Evolutionary conservation across 2,888 invertebrate genomes (phyloP).

Genomic region (Microplitis manilae): DNA sequence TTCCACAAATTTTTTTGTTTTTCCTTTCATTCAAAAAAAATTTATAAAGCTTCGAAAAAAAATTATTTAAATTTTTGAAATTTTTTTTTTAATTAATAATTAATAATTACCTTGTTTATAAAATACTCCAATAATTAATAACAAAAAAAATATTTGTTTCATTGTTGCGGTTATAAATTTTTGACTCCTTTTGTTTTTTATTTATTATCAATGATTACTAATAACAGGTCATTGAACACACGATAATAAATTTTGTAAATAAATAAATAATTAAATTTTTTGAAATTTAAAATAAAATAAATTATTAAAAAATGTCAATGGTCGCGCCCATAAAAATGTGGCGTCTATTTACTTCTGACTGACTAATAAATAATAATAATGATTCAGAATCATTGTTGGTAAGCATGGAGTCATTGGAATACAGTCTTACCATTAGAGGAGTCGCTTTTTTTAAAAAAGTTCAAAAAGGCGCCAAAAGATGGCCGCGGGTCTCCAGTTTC

Average conservation of each 20-base stretch:
- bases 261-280: background rate
- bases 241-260: background rate
- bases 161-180: constrained; percentile 3
- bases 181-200: background rate
- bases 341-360: background rate
- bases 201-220: background rate
- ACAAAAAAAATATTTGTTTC: constrained; percentile 7
- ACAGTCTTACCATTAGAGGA: too few species aligned
- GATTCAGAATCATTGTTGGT: background rate
- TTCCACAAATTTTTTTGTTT: too few species aligned
- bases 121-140: constrained; percentile 15
- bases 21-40: background rate
- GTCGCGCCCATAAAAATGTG: background rate
- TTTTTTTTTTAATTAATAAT: background rate
- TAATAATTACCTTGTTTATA: constrained; percentile 27
- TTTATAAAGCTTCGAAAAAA: background rate
- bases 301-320: background rate
- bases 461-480: too few species aligned
- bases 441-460: too few species aligned
- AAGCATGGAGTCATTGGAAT: too few species aligned
- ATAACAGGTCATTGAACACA: too few species aligned
- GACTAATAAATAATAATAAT: background rate
- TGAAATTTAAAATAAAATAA: background rate
- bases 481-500: too few species aligned
- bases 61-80: background rate